Evolutionary conservation across 2,113 vertebrate genomes (phyloP).

Genomic region (Alosa alosa): DNA sequence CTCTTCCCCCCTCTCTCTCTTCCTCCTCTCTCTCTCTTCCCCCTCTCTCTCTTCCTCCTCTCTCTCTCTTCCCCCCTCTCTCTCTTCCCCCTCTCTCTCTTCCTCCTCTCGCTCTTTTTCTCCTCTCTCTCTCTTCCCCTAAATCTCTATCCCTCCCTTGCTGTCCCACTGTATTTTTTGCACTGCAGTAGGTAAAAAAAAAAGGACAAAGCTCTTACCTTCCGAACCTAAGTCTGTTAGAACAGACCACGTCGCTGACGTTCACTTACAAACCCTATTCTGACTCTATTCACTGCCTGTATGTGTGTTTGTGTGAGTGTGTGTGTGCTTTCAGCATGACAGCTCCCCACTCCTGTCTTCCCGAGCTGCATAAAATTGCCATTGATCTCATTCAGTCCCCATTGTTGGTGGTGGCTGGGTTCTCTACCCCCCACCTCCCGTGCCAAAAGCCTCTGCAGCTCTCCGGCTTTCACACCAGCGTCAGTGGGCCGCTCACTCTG

Average conservation of each 20-base stretch:
- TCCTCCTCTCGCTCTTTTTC: background rate
- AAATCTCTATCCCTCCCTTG: conserved; percentile 30
- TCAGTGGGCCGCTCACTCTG: background rate
- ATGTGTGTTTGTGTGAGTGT: conserved; percentile 25
- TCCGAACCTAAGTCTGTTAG: background rate
- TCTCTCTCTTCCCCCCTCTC: conserved; percentile 23
- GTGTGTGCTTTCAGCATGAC: background rate
- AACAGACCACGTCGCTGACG: background rate
- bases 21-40: background rate
- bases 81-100: background rate
- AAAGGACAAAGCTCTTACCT: conserved; percentile 10
- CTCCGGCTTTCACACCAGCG: background rate
- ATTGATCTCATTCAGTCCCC: background rate
- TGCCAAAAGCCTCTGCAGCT: background rate
- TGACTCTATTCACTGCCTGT: background rate
- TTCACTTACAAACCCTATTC: background rate
- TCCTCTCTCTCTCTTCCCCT: background rate
- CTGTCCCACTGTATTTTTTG: background rate
- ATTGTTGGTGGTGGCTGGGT: conserved; percentile 4
- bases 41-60: conserved; percentile 26
- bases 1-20: too few species aligned
- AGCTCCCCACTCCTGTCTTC: background rate
- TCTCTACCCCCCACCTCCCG: background rate
- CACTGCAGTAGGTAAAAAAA: background rate
- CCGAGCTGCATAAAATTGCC: too few species aligned